Percentiles rank a stretch among this genome's conserved stretches.
These are phyloP conservation scores for Andrena bicolor DNA, from an alignment of 2,888 invertebrate species.

Conservation along the genomic window DNA sequence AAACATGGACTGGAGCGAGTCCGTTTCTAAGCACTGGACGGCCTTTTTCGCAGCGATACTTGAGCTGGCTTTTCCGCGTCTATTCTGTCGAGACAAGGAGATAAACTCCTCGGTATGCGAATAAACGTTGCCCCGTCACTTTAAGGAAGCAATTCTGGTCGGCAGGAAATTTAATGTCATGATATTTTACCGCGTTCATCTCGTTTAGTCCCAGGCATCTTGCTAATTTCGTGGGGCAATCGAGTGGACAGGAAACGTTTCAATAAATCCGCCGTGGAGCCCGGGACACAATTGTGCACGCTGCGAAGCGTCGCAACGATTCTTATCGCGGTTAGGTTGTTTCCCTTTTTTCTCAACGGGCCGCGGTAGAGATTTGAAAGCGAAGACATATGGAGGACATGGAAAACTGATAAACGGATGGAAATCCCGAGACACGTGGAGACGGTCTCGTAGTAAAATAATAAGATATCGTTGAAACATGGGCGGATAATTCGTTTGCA, in stretches of 20 bases:
- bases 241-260: conserved; percentile 28
- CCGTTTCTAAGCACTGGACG: not conserved
- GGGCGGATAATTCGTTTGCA: not conserved
- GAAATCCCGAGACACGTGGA: not conserved
- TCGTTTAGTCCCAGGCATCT: conserved; percentile 7
- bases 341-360: conserved; percentile 9
- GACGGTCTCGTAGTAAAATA: not conserved
- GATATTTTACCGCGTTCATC: conserved; percentile 22
- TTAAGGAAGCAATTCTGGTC: conserved; percentile 3
- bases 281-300: conserved; percentile 10
- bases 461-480: not conserved
- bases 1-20: conserved; percentile 2
- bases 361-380: conserved; percentile 26
- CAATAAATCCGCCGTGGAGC: conserved; percentile 18
- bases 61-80: not conserved
- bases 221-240: conserved; percentile 27
- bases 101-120: not conserved
- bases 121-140: conserved; percentile 1
- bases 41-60: not conserved
- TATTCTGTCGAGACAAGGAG: not conserved
- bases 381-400: not conserved
- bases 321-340: conserved; percentile 37
- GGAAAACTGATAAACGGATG: not conserved
- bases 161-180: conserved; percentile 3
- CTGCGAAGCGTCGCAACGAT: conserved; percentile 13